Conservation (phyloP, 2,888 invertebrate species). For the Tupiocoris notatus region DNA sequence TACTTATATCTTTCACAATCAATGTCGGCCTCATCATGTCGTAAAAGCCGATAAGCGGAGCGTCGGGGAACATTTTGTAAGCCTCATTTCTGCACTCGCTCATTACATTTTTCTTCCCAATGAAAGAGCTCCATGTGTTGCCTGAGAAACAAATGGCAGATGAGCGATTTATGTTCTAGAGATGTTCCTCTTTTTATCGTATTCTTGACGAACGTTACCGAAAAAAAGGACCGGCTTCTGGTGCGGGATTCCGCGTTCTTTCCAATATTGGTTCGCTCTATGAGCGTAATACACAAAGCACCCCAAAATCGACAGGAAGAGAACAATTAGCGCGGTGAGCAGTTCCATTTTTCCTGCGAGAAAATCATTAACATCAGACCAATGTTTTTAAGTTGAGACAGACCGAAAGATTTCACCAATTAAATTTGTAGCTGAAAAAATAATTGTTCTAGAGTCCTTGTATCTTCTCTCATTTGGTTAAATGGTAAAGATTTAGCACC, state of each 20-base stretch:
- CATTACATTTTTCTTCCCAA: background rate
- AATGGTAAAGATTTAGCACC: no score
- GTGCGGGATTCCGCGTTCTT: conserved; percentile 19
- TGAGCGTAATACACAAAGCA: background rate
- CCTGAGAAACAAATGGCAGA: conserved; percentile 1
- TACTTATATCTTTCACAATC: conserved; percentile 16
- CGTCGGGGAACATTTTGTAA: conserved; percentile 2
- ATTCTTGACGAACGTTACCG: background rate
- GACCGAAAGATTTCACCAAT: no score
- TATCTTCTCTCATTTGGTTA: no score
- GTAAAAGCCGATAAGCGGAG: conserved; percentile 18
- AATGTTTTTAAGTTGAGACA: no score
- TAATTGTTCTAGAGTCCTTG: no score
- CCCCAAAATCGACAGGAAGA: background rate
- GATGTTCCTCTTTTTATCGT: background rate
- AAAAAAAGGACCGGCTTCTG: conserved; percentile 15
- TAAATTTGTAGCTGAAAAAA: no score
- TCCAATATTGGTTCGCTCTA: conserved; percentile 15
- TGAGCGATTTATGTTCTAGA: background rate
- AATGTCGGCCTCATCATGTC: conserved; percentile 16
- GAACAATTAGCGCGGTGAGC: conserved; percentile 1
- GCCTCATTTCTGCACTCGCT: background rate
- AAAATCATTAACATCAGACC: no score
- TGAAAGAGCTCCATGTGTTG: background rate
- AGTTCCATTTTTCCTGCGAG: conserved; percentile 20